Percentiles rank a stretch among this genome's conserved stretches.
Conservation (phyloP, 2,888 invertebrate species). For the Branchellion lobata region DNA sequence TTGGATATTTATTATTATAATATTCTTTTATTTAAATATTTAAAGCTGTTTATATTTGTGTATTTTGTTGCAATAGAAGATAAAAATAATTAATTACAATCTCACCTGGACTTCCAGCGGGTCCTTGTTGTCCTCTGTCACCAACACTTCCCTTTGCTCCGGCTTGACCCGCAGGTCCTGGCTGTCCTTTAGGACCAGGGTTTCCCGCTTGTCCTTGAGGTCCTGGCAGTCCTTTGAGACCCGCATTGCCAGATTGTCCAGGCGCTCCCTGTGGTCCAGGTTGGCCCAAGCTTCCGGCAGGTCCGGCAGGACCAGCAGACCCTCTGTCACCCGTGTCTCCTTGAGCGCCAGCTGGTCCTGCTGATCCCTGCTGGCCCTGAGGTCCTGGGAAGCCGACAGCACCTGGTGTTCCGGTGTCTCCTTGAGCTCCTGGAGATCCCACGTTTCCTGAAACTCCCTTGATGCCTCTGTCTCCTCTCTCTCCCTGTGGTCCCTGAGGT, state of each 20-base stretch:
- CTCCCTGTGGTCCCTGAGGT: constrained; percentile 46
- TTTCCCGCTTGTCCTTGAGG: constrained; percentile 44
- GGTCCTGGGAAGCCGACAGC: constrained; percentile 36
- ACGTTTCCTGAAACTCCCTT: constrained; percentile 40
- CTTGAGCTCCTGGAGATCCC: constrained; percentile 41
- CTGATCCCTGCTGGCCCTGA: constrained; percentile 33
- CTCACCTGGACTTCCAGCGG: neutral
- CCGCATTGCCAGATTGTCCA: constrained; percentile 45
- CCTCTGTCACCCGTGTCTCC: constrained; percentile 46
- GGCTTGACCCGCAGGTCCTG: neutral
- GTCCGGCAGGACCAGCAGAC: constrained; percentile 48
- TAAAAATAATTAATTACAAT: too few relatives aligned
- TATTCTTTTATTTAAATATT: too few relatives aligned
- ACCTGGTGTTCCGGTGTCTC: constrained; percentile 24
- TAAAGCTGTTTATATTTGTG: neutral
- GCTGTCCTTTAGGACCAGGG: constrained; percentile 48
- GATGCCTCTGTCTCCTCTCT: constrained; percentile 25
- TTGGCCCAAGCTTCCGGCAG: constrained; percentile 57
- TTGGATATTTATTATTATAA: too few relatives aligned
- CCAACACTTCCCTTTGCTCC: neutral
- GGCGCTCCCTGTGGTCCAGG: constrained; percentile 40
- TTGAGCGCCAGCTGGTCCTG: constrained; percentile 46
- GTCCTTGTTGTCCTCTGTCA: neutral
- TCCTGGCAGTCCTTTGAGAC: constrained; percentile 40
- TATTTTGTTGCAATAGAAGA: neutral